Evolutionary conservation across 2,113 vertebrate genomes (phyloP).

Genomic region (Sebastes fasciatus): DNA sequence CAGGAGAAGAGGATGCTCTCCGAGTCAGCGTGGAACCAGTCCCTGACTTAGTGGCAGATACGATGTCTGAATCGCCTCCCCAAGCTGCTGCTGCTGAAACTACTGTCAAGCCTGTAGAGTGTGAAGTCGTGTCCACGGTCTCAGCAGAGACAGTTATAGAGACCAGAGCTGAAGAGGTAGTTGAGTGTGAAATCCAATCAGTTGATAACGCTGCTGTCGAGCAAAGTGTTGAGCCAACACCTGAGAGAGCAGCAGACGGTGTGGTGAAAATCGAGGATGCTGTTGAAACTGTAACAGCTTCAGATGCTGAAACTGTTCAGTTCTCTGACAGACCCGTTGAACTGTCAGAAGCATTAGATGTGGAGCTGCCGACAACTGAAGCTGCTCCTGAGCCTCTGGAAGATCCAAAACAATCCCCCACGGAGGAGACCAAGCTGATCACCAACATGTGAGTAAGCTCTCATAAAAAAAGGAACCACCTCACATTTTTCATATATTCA

Average conservation of each 20-base stretch:
- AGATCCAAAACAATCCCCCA: constrained; percentile 9
- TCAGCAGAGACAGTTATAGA: background rate
- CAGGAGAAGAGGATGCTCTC: constrained; percentile 1
- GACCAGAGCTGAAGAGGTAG: background rate
- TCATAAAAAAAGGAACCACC: background rate
- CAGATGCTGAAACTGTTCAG: constrained; percentile 8
- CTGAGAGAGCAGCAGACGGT: background rate
- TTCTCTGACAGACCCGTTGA: background rate
- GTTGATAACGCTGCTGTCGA: constrained; percentile 9
- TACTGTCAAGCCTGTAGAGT: background rate
- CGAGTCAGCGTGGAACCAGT: background rate
- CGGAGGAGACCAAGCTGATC: constrained; percentile 8
- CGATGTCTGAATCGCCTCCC: background rate
- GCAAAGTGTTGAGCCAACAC: constrained; percentile 17
- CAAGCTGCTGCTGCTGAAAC: background rate
- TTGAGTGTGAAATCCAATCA: constrained; percentile 8
- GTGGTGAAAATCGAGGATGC: constrained; percentile 12
- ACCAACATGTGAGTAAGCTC: constrained; percentile 37
- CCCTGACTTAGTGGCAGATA: background rate
- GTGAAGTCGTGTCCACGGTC: background rate
- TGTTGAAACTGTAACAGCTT: background rate
- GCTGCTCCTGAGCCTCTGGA: constrained; percentile 28
- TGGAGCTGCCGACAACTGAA: background rate
- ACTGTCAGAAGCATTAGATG: constrained; percentile 29
- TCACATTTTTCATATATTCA: background rate